phyloP scores from a whole-genome alignment of 2,888 invertebrate genomes.

The Ormia ochracea region DNA sequence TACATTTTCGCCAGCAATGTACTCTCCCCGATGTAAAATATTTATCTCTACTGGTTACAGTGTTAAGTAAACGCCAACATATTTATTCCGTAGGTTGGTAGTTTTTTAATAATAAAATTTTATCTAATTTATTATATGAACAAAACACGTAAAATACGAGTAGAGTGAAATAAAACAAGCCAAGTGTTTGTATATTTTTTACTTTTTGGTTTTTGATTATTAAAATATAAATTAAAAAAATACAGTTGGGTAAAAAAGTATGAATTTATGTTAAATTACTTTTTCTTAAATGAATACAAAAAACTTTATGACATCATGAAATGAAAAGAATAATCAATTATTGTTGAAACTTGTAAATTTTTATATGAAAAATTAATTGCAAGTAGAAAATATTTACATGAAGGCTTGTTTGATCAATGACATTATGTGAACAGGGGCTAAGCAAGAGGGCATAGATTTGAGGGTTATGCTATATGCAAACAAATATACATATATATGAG shows the following conservation, averaged over 20 bases:
- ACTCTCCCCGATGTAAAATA: neutral
- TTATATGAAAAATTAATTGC: neutral
- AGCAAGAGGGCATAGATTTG: too few species aligned
- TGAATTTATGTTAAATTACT: conserved; percentile 6
- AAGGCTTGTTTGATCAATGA: too few species aligned
- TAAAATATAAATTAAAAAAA: conserved; percentile 42
- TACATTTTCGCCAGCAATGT: neutral
- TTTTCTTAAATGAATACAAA: neutral
- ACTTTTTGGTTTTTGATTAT: conserved; percentile 27
- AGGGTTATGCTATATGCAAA: too few species aligned
- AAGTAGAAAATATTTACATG: too few species aligned
- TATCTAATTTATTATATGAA: conserved; percentile 52
- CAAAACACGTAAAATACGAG: conserved; percentile 2
- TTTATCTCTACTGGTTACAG: conserved; percentile 18
- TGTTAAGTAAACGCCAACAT: conserved; percentile 40
- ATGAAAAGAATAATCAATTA: neutral
- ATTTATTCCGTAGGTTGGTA: conserved; percentile 29
- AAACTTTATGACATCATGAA: conserved; percentile 47
- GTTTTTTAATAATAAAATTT: conserved; percentile 46
- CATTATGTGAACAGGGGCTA: too few species aligned
- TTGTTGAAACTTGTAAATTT: neutral
- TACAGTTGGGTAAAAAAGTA: neutral
- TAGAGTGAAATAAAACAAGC: neutral
- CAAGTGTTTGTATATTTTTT: conserved; percentile 22
- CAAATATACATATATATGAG: too few species aligned